Evolutionary conservation across 2,888 invertebrate species (phyloP), one percentile per base, ranked within the genome.

Genomic region (Ennomos quercinarius): DNA sequence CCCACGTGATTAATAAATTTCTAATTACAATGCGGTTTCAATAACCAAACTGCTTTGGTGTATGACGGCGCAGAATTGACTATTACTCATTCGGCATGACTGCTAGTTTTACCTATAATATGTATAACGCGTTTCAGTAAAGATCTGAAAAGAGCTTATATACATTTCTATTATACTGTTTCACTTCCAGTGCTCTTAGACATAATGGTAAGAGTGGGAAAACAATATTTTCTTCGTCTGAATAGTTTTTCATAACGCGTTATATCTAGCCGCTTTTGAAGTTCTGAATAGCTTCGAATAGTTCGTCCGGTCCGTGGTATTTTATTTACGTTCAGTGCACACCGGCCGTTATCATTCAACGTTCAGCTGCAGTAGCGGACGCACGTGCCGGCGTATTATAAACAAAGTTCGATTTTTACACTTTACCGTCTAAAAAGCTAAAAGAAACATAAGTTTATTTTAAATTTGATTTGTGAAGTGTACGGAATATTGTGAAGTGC

Each of bases 331-430:
- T 64, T 69, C 70, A 61, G 60, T 62, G 63, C 51, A 66, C 68
- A 54, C 69, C 66, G 66, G 61, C 69, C 76, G 77, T 87, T 86
- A 84, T 86, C 86, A 84, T 80, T 80, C 82, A 70, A 75, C 80
- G 81, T 71, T 79, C 72, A 69, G 72, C 69, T 71, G 73, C 68
- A 70, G 72, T 35, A 61, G 40, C 63, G 77, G 63, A 67, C 80
- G 82, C 80, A 72, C 79, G 83, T 77, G 75, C 66, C 72, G 67
- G 61, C 50, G 10, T n/a, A 13, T n/a, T 55, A 60, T 43, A 48
- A 44, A 61, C 64, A 60, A 57, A 55, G 55, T 71, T 73, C 71
- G 66, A 70, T 61, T 54, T 69, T 70, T 47, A 40, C 68, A 68
- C 56, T 57, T 70, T 62, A 62, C 64, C 72, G 68, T 63, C 66